Percentiles rank a stretch among this genome's conserved stretches.
phyloP scores from a whole-genome alignment of 2,113 vertebrate species.

The Glareola pratincola region DNA sequence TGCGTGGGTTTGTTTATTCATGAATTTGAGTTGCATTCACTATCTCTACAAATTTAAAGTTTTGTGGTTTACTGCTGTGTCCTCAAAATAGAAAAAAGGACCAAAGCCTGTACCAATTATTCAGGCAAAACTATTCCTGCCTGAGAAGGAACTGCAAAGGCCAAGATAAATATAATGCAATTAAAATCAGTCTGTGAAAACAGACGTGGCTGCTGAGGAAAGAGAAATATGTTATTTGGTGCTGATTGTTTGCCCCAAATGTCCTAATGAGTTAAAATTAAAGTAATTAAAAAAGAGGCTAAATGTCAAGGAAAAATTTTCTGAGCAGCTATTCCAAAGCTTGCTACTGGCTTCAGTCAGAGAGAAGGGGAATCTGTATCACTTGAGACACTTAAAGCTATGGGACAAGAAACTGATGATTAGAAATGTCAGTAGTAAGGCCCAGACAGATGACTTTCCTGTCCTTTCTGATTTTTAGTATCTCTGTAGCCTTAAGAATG shows the following conservation, averaged over 20 bases:
- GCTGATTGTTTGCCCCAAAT: background rate
- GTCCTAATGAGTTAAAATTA: background rate
- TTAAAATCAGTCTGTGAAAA: slow-evolving; percentile 18
- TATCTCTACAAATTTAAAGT: background rate
- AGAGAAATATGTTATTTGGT: background rate
- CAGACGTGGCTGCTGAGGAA: background rate
- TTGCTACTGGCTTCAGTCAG: background rate
- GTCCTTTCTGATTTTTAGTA: background rate
- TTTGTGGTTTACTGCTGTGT: background rate
- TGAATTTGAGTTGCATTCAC: background rate
- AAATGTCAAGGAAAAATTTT: background rate
- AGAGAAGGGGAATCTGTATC: background rate
- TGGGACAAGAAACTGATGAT: background rate
- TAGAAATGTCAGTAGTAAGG: background rate
- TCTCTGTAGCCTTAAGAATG: background rate
- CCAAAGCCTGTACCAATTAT: background rate
- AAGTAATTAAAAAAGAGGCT: background rate
- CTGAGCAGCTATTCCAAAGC: background rate
- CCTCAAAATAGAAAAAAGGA: background rate
- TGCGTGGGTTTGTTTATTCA: background rate
- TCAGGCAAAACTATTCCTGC: background rate
- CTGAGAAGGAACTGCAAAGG: background rate
- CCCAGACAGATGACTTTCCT: background rate
- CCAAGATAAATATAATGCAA: background rate
- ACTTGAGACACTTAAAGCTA: background rate